phyloP scores from a whole-genome alignment of 2,797 vertebrate species.

The Crocodylus rhombifer region DNA sequence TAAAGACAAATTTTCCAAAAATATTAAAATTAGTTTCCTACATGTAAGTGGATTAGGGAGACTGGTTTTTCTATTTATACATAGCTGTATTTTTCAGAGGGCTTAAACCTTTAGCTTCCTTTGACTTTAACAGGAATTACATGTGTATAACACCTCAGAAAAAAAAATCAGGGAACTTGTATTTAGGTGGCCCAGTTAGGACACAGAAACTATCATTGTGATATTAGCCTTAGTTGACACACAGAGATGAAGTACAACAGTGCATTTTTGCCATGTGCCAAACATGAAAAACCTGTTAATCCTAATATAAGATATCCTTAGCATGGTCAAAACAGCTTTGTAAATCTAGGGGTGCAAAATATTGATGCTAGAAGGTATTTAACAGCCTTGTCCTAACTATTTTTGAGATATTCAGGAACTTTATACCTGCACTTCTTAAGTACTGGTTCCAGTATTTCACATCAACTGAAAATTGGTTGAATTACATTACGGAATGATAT shows the following conservation, averaged over 20 bases:
- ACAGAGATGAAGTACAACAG: neutral
- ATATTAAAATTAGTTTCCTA: neutral
- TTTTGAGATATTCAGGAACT: neutral
- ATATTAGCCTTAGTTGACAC: neutral
- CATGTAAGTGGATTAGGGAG: neutral
- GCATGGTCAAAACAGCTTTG: neutral
- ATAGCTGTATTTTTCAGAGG: no score
- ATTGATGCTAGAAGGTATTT: neutral
- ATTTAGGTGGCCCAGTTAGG: neutral
- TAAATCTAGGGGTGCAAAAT: accelerated
- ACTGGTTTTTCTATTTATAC: no score
- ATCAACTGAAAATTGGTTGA: neutral
- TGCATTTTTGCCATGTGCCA: neutral
- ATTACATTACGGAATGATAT: neutral
- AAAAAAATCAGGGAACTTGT: neutral
- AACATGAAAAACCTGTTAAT: neutral
- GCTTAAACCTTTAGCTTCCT: neutral
- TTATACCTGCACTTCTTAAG: neutral
- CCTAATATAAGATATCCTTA: neutral
- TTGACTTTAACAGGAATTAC: neutral
- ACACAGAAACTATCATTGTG: neutral
- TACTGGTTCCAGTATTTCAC: neutral
- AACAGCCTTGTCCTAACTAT: neutral
- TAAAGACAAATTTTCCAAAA: neutral
- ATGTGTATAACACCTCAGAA: neutral